Evolutionary conservation across 2,113 vertebrate genomes (phyloP).

Genomic region (Chinchilla lanigera): DNA sequence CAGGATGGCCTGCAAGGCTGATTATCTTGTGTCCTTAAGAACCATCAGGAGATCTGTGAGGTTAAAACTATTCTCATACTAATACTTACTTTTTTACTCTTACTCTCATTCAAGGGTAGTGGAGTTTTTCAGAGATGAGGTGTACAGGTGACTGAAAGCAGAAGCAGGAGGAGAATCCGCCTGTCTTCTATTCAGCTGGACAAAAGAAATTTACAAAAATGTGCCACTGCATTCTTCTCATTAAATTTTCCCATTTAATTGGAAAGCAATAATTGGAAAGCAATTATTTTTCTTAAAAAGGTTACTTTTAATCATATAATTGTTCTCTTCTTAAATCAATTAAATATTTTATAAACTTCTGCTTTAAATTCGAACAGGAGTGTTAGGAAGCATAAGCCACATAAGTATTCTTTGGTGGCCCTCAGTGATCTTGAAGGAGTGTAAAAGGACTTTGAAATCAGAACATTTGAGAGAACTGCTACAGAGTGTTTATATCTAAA

Average conservation of each 20-base stretch:
- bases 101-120: background rate
- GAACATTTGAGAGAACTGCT: background rate
- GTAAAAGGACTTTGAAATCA: background rate
- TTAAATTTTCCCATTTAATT: background rate
- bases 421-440: background rate
- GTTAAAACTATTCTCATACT: constrained; percentile 1
- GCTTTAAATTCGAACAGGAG: background rate
- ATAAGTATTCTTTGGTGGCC: background rate
- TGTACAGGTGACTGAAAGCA: background rate
- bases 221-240: background rate
- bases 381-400: background rate
- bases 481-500: background rate
- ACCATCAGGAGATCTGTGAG: background rate
- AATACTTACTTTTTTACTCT: background rate
- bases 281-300: background rate
- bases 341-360: background rate
- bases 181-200: background rate
- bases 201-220: constrained; percentile 15
- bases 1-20: background rate
- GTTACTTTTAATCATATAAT: background rate
- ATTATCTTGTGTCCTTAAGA: background rate
- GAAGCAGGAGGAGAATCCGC: background rate
- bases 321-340: constrained; percentile 11
- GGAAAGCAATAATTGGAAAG: background rate
- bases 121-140: background rate